Evolutionary conservation across 2,888 invertebrate species (phyloP).

Genomic region (Melanargia galathea): DNA sequence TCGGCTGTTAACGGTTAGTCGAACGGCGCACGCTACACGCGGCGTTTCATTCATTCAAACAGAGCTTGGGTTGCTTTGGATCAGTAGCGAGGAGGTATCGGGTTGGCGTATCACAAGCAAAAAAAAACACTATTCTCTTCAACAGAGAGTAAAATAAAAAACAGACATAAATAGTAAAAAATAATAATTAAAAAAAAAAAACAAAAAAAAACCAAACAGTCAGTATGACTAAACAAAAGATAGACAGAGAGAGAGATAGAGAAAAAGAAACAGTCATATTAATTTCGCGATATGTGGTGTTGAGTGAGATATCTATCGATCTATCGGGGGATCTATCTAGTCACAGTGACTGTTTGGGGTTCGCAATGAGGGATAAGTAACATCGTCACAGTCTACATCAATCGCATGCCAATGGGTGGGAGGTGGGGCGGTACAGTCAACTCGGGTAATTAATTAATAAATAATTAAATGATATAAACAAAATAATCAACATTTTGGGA

Average conservation of each 20-base stretch:
- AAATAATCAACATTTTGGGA: slow-evolving; percentile 49
- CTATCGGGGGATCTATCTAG: slow-evolving; percentile 55
- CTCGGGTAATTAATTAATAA: slow-evolving; percentile 55
- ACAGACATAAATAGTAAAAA: slow-evolving; percentile 51
- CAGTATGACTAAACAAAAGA: slow-evolving; percentile 81
- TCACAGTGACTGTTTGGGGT: slow-evolving; percentile 79
- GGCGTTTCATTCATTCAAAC: slow-evolving; percentile 50
- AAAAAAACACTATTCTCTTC: slow-evolving; percentile 70
- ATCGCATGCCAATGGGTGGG: slow-evolving; percentile 75
- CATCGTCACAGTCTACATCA: slow-evolving; percentile 76
- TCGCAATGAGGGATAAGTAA: slow-evolving; percentile 75
- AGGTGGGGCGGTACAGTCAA: slow-evolving; percentile 60
- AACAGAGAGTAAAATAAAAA: slow-evolving; percentile 59
- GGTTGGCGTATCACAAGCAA: slow-evolving; percentile 80
- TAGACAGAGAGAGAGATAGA: slow-evolving; percentile 71
- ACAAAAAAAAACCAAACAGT: slow-evolving; percentile 78
- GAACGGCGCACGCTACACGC: slow-evolving; percentile 56
- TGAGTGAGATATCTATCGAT: slow-evolving; percentile 45
- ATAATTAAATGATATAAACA: slow-evolving; percentile 45
- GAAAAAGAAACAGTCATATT: slow-evolving; percentile 77
- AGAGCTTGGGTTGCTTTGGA: slow-evolving; percentile 66
- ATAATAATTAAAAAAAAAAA: slow-evolving; percentile 45
- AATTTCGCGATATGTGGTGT: slow-evolving; percentile 72
- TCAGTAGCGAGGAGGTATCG: slow-evolving; percentile 74
- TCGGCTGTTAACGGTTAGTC: slow-evolving; percentile 55